These are phyloP conservation scores for Cephalotes varians DNA, from an alignment of 2,888 invertebrate genomes.

Conservation along the genomic window DNA sequence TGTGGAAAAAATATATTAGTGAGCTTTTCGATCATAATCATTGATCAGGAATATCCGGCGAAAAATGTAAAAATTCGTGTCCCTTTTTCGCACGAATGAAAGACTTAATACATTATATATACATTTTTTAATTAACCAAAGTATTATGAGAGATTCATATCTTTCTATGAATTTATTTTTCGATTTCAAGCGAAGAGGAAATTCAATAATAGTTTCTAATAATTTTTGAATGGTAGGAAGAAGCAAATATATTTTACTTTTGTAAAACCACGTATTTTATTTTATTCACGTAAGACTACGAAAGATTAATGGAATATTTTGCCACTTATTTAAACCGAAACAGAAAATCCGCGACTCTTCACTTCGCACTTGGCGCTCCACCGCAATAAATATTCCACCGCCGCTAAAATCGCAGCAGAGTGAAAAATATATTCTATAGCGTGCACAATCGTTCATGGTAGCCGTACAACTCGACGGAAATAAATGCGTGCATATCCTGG, in stretches of 20 bases:
- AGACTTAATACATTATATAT: neutral
- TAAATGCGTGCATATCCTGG: slow-evolving; percentile 69
- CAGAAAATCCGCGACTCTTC: slow-evolving; percentile 28
- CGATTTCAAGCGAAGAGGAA: neutral
- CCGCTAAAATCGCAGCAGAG: slow-evolving; percentile 46
- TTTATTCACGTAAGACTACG: neutral
- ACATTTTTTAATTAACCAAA: neutral
- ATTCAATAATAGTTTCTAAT: neutral
- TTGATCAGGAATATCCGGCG: neutral
- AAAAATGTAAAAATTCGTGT: neutral
- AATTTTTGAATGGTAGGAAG: neutral
- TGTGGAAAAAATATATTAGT: slow-evolving; percentile 11
- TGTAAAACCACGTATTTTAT: neutral
- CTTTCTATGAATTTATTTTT: neutral
- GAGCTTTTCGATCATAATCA: slow-evolving; percentile 18
- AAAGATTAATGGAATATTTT: neutral
- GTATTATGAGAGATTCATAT: neutral
- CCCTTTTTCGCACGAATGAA: neutral
- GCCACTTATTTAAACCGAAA: slow-evolving; percentile 21
- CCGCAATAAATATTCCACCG: slow-evolving; percentile 44
- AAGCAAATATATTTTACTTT: neutral
- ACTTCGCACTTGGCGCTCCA: slow-evolving; percentile 28
- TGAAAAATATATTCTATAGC: slow-evolving; percentile 64
- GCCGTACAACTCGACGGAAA: slow-evolving; percentile 64
- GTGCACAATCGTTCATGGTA: slow-evolving; percentile 65